Base-by-base conservation (phyloP, 1,140 invertebrate species). In the Tetragonula clypearis region DNA sequence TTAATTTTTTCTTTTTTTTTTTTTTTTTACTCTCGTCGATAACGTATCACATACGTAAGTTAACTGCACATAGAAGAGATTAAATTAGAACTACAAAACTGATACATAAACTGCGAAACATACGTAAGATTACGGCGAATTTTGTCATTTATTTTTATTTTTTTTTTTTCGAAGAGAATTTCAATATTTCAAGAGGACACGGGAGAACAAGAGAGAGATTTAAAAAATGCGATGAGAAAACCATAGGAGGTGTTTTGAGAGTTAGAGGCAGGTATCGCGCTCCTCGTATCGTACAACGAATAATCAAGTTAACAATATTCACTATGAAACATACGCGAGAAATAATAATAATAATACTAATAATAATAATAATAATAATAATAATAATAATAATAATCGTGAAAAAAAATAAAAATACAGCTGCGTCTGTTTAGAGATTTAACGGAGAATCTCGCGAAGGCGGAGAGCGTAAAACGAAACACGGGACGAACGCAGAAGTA, bases 241-340 rank as follows among this genome's bases (percentile, higher is more conserved):
- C 21, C n/a, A 19, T 9, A 1, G 26, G 21, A 68, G 17, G 21
- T n/a, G 41, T 49, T 49, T 49, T 49, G 8, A 49, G 41, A 49
- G 41, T 8, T 49, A 49, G 60, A 53, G n/a, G 35, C 11, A 62
- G 26, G 49, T 41, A 49, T 65, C 68, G 15, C 53, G n/a, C 53
- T 82, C 71, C 80, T 82, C 80, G 58, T 58, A 83, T 83, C 81
- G 62, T 83, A 83, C 81, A 83, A 83, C 81, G 74, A 83, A 83
- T 83, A 49, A 55, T 83, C 77, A 78, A 69, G 19, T 83, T 83
- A 77, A 68, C 17, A 69, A 78, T 78, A 69, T 79, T 53, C n/a
- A 30, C 53, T 6, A 8, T 15, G 74, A 77, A 58, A 82, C 81
- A 58, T 76, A 66, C 72, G 68, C 49, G 23, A n/a, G 53, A 49